Evolutionary conservation across 2,113 vertebrate genomes (phyloP).

Genomic region (Parus major): DNA sequence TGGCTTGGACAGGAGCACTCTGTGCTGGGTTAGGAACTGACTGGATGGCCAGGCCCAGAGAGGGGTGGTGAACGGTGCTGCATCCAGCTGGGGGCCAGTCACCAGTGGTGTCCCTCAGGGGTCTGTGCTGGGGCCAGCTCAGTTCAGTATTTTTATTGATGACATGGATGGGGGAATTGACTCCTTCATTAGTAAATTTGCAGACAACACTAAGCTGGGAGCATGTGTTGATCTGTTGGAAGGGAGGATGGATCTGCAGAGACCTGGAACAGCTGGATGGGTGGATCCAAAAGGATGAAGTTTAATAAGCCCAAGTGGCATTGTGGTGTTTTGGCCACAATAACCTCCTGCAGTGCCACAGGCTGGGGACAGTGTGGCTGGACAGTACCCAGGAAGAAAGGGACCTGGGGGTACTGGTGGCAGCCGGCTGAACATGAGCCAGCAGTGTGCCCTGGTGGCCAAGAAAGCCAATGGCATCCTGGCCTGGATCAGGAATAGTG

Average conservation of each 20-base stretch:
- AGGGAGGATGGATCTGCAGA: background rate
- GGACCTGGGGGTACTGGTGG: background rate
- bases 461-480: background rate
- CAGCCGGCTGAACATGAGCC: background rate
- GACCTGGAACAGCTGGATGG: background rate
- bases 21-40: too few species aligned
- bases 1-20: too few species aligned
- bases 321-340: background rate
- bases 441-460: background rate
- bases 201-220: background rate
- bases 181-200: background rate
- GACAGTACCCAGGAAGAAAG: background rate
- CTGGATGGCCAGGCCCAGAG: too few species aligned
- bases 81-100: too few species aligned
- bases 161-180: too few species aligned
- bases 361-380: background rate
- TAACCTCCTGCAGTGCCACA: background rate
- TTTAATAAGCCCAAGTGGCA: background rate
- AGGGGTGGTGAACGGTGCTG: too few species aligned
- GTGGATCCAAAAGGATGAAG: background rate
- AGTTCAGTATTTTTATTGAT: too few species aligned
- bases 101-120: too few species aligned
- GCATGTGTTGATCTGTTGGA: background rate
- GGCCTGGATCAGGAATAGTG: background rate
- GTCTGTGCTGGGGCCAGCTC: too few species aligned